A percentile compares a stretch with the other conserved stretches of the same genome.
phyloP scores from a whole-genome alignment of 2,797 vertebrate species.

The Notamacropus eugenii region DNA sequence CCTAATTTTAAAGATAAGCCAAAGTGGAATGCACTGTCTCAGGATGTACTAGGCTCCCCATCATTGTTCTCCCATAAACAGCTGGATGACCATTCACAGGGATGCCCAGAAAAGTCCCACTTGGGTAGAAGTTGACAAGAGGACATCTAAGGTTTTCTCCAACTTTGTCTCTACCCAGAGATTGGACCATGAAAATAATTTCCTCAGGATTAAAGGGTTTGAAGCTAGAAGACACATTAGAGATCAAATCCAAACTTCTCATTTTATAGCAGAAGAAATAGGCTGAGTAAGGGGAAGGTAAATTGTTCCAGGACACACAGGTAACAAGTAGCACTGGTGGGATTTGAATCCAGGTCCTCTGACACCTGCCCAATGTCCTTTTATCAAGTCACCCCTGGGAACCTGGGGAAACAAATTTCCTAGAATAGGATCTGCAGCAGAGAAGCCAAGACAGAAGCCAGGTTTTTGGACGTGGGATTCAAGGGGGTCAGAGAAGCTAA shows the following conservation, averaged over 20 bases:
- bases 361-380: not conserved
- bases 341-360: not conserved
- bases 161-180: not conserved
- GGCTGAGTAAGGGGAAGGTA: not conserved
- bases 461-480: not conserved
- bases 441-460: not conserved
- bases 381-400: not conserved
- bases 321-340: not conserved
- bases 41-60: not conserved
- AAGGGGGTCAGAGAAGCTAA: no score
- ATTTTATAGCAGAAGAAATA: not conserved
- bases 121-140: not conserved
- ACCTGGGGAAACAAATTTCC: not conserved
- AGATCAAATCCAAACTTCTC: not conserved
- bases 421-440: not conserved
- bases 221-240: not conserved
- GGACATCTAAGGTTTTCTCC: not conserved
- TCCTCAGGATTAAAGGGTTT: not conserved
- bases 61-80: not conserved
- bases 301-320: not conserved
- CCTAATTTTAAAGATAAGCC: not conserved
- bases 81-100: not conserved
- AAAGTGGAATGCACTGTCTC: not conserved
- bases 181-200: not conserved
- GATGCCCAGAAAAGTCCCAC: not conserved